phyloP scores from a whole-genome alignment of 2,888 invertebrate species.

The Leucania comma region DNA sequence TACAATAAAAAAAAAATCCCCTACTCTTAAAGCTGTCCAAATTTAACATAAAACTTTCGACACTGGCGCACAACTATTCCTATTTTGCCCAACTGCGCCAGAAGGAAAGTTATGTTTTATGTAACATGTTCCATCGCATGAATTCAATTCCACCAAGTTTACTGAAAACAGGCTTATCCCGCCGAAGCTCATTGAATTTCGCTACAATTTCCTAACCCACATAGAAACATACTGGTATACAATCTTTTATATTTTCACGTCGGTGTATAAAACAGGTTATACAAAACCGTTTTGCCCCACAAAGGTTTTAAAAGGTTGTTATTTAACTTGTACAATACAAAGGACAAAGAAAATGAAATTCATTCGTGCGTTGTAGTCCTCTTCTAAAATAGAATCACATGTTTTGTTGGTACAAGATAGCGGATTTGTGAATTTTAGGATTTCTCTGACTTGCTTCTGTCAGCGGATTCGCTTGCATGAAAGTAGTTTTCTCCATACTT shows the following conservation, averaged over 20 bases:
- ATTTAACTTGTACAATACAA: slow-evolving; percentile 14
- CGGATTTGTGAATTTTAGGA: too few relatives aligned
- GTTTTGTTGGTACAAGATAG: neutral
- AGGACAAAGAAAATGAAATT: slow-evolving; percentile 6
- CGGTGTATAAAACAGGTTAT: neutral
- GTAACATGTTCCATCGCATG: neutral
- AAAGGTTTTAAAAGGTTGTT: slow-evolving; percentile 16
- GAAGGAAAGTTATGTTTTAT: too few relatives aligned
- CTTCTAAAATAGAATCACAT: neutral
- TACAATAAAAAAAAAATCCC: too few relatives aligned
- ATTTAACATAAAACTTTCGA: neutral
- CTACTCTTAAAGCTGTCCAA: neutral
- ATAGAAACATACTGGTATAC: neutral
- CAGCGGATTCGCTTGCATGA: too few relatives aligned
- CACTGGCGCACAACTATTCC: neutral
- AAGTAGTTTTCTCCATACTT: too few relatives aligned
- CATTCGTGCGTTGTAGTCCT: neutral
- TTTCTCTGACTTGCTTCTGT: neutral
- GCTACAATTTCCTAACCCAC: slow-evolving; percentile 14
- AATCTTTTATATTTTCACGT: neutral
- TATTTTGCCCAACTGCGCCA: too few relatives aligned
- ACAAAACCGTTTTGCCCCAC: slow-evolving; percentile 10
- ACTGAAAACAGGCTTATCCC: slow-evolving; percentile 5
- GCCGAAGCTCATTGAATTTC: neutral
- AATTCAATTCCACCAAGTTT: neutral